Conservation (phyloP, 2,797 vertebrate genomes). For the Sebastolobus alascanus region DNA sequence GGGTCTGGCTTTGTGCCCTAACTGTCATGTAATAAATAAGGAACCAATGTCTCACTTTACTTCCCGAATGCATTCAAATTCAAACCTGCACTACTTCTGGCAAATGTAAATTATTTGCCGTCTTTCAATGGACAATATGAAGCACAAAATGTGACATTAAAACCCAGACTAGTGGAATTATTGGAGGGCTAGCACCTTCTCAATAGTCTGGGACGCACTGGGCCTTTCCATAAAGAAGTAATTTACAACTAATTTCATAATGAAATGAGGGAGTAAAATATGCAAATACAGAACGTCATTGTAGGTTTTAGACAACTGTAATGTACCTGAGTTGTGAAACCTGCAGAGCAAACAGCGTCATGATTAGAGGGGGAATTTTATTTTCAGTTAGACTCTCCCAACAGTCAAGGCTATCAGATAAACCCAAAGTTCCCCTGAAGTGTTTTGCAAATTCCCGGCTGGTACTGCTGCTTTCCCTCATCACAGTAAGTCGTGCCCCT, state of each 20-base stretch:
- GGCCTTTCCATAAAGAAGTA: not conserved
- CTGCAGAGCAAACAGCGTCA: not conserved
- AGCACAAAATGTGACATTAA: too few relatives aligned
- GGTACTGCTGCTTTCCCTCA: constrained; percentile 20
- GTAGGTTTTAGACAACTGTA: not conserved
- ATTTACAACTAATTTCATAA: not conserved
- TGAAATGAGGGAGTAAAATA: constrained; percentile 28
- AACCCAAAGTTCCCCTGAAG: constrained; percentile 41
- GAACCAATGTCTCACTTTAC: constrained; percentile 54
- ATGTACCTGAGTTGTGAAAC: not conserved
- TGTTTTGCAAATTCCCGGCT: constrained; percentile 44
- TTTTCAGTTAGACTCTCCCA: constrained; percentile 26
- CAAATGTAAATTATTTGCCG: not conserved
- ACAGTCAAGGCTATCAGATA: constrained; percentile 26
- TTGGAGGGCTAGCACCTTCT: not conserved
- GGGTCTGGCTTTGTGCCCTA: constrained; percentile 27
- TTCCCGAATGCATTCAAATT: constrained; percentile 53
- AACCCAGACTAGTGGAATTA: not conserved
- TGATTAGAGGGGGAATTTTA: not conserved
- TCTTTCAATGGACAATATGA: not conserved
- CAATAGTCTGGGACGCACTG: not conserved
- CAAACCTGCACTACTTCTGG: not conserved
- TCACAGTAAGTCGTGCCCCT: not conserved
- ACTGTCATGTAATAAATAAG: constrained; percentile 66
- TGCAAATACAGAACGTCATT: not conserved